Percentiles rank a stretch among this genome's conserved stretches.
These are phyloP conservation scores for Pogoniulus pusillus DNA, from an alignment of 2,797 vertebrate genomes.

Conservation along the genomic window DNA sequence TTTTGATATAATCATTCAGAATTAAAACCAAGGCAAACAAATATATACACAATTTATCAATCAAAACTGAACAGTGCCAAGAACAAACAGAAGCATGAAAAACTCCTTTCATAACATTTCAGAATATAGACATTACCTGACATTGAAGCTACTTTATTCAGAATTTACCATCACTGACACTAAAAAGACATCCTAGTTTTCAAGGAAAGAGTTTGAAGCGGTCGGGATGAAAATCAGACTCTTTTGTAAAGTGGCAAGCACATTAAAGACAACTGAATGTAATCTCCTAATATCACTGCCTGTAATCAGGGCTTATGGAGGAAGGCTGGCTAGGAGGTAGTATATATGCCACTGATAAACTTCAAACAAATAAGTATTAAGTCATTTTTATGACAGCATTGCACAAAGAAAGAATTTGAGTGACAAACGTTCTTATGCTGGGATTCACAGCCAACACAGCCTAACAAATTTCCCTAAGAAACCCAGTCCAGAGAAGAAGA, in stretches of 20 bases:
- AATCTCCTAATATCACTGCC: neutral
- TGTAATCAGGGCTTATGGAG: neutral
- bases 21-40: neutral
- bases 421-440: neutral
- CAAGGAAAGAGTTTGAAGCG: constrained; percentile 37
- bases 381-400: neutral
- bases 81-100: constrained; percentile 36
- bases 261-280: neutral
- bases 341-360: neutral
- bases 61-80: constrained; percentile 40
- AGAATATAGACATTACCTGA: constrained; percentile 40
- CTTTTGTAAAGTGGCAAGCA: constrained; percentile 35
- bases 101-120: constrained; percentile 65
- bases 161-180: constrained; percentile 19
- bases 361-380: neutral
- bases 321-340: neutral
- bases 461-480: neutral
- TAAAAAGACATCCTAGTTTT: constrained; percentile 42
- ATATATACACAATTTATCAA: neutral
- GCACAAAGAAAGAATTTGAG: neutral
- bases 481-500: neutral
- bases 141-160: constrained; percentile 48
- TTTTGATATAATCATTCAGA: neutral
- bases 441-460: neutral
- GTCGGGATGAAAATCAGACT: constrained; percentile 17